Evolutionary conservation across 2,113 vertebrate species (phyloP).

Genomic region (Hymenochirus boettgeri): DNA sequence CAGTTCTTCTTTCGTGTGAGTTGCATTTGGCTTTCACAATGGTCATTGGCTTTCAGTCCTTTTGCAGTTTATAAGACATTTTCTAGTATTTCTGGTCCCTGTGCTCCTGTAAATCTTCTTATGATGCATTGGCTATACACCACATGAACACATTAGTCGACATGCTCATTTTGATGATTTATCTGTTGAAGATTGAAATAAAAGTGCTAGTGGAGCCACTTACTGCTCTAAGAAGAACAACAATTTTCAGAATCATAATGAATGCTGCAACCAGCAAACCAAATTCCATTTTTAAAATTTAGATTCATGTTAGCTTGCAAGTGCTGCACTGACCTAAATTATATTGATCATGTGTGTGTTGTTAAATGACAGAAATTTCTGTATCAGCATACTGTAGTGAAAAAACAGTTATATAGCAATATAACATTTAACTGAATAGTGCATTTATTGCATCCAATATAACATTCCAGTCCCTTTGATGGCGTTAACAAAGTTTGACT

Average conservation of each 20-base stretch:
- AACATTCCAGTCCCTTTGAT: too few species aligned
- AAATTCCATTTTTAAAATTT: background rate
- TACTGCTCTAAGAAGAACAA: background rate
- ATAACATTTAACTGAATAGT: too few species aligned
- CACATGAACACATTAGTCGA: slow-evolving; percentile 58
- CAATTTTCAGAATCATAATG: background rate
- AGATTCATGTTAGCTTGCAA: background rate
- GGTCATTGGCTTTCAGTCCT: slow-evolving; percentile 45
- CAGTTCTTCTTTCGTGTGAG: too few species aligned
- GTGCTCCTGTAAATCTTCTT: slow-evolving; percentile 69
- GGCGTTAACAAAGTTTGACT: too few species aligned
- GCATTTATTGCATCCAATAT: too few species aligned
- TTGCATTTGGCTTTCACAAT: too few species aligned
- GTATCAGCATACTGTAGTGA: too few species aligned
- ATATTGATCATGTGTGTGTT: slow-evolving; percentile 1
- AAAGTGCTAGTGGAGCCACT: slow-evolving; percentile 5
- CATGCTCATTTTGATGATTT: slow-evolving; percentile 55
- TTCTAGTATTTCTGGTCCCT: slow-evolving; percentile 63
- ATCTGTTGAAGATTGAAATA: slow-evolving; percentile 45
- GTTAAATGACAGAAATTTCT: background rate
- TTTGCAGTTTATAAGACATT: slow-evolving; percentile 51
- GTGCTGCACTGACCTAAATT: slow-evolving; percentile 1
- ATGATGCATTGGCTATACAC: slow-evolving; percentile 57
- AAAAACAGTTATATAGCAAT: too few species aligned
- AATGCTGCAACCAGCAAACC: background rate